These are phyloP conservation scores for Asbolus verrucosus DNA, from an alignment of 1,140 invertebrate genomes.

Conservation along the genomic window DNA sequence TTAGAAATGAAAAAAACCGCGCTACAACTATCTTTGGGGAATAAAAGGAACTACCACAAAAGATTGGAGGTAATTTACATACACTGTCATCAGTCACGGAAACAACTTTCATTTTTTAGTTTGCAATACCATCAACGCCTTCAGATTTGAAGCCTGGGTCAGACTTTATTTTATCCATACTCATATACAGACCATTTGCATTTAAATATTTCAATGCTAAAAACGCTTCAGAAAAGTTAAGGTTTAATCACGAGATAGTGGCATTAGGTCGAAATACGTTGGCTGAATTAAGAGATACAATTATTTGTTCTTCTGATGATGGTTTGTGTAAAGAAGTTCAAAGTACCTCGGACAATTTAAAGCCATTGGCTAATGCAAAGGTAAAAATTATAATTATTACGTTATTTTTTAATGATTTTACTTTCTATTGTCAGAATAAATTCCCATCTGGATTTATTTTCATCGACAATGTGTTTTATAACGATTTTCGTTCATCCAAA, in stretches of 20 bases:
- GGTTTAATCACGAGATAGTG: conserved; percentile 65
- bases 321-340: conserved; percentile 69
- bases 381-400: conserved; percentile 64
- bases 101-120: conserved; percentile 31
- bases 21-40: not conserved
- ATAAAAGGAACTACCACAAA: conserved; percentile 41
- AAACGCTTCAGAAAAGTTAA: conserved; percentile 45
- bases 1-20: conserved; percentile 25
- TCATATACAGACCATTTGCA: conserved; percentile 63
- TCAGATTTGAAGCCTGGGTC: conserved; percentile 56
- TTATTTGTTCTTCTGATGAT: conserved; percentile 70
- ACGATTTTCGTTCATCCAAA: conserved; percentile 69
- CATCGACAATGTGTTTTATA: conserved; percentile 76
- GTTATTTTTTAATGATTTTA: no score
- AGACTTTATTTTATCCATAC: conserved; percentile 61
- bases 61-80: conserved; percentile 15
- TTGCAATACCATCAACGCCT: not conserved
- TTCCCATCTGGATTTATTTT: conserved; percentile 76
- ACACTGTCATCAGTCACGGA: not conserved
- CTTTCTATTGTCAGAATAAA: conserved; percentile 69
- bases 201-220: conserved; percentile 42
- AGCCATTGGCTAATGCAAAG: conserved; percentile 63
- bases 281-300: conserved; percentile 70
- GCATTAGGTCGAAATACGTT: conserved; percentile 70
- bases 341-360: conserved; percentile 63